Base-by-base conservation (phyloP, 2,797 vertebrate species). In the Muscicapa comitata region DNA sequence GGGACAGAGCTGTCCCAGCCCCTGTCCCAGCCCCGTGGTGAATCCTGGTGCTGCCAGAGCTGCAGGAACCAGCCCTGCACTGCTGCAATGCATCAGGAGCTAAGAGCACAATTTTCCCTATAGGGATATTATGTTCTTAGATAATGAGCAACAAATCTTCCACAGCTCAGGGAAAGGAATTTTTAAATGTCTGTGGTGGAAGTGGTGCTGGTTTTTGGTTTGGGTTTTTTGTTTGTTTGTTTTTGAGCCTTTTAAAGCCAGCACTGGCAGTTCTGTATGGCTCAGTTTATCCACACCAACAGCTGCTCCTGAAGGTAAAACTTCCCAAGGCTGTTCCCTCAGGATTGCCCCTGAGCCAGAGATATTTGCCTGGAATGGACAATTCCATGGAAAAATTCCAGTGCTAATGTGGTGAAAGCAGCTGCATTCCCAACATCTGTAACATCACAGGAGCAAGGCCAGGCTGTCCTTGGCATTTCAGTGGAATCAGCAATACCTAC, bases 21-120 rank as follows among this genome's bases (percentile, higher is more conserved):
- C 3, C 76, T 6, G 38, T 4, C 4, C 11, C 43, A 10, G 76
- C 53, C 17, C 55, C 5, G 26, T 0, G 40, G 6, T 3, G 51
- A 13, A 6, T 29, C 1, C 10, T 5, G 42, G 15, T 4, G 28
- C 55, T 21, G 54, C 24, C 61, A 11, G 57, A 42, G 14, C 9
- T 29, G 42, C 74, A 42, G 35, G 2, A 53, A 6, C 4, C 4
- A 35, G 67, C 67, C 47, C 13, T 2, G 9, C n/a, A 2, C 57
- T 19, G 85, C 37, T 58, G 24, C 11, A 53, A 4, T 3, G 65
- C 68, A n/a, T 24, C 78, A 4, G 13, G 29, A 83, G 38, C 24
- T 12, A 7, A 20, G 10, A 43, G 13, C 17, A 54, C 17, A 6
- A 0, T 18, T 62, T 66, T 8, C 47, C 77, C 40, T 3, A 4